Evolutionary conservation across 1,140 invertebrate species (phyloP).

Genomic region (Gonioctena quinquepunctata): DNA sequence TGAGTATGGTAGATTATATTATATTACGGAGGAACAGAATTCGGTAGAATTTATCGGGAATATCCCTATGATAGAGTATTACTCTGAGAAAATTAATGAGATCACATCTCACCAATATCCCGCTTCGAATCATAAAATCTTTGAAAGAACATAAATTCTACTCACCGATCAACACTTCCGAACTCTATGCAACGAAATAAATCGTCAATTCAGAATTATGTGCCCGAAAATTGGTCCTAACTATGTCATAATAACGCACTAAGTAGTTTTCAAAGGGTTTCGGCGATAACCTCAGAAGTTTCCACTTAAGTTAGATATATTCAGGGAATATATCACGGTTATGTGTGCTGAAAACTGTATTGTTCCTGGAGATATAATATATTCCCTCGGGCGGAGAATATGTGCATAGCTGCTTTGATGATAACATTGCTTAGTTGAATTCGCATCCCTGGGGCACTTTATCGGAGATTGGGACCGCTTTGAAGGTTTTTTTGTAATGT

Average conservation of each 20-base stretch:
- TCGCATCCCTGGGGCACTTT: neutral
- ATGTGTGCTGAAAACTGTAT: neutral
- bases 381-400: neutral
- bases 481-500: too few species aligned
- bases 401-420: neutral
- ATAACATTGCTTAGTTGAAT: neutral
- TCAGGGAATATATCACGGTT: neutral
- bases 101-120: too few species aligned
- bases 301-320: neutral
- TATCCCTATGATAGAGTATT: too few species aligned
- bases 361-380: neutral
- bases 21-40: too few species aligned
- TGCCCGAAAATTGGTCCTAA: slow-evolving; percentile 4
- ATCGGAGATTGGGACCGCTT: neutral
- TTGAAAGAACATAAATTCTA: neutral
- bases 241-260: neutral
- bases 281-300: slow-evolving; percentile 1
- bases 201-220: neutral
- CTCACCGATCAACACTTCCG: neutral
- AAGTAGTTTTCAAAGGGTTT: neutral
- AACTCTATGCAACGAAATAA: neutral
- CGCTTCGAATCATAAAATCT: neutral
- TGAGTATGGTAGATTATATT: too few species aligned
- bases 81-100: too few species aligned
- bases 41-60: too few species aligned